Conservation (phyloP, 2,113 vertebrate genomes). For the Myotis davidii region DNA sequence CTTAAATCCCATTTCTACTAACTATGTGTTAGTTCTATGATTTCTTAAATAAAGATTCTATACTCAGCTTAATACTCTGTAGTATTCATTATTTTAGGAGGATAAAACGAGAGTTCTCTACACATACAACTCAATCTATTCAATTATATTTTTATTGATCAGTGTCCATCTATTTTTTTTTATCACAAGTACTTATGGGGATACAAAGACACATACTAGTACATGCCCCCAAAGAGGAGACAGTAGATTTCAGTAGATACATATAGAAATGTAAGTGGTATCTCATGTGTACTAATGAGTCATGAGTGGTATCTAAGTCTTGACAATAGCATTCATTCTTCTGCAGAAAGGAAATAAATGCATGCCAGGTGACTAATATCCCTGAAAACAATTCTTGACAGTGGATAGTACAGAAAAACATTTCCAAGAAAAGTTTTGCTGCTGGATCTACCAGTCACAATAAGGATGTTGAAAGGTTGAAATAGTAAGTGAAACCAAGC, state of each 20-base stretch:
- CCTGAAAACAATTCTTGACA: background rate
- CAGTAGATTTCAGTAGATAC: background rate
- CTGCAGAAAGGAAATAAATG: background rate
- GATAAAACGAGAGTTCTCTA: background rate
- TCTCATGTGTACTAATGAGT: background rate
- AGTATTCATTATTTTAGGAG: background rate
- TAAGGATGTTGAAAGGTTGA: constrained; percentile 4
- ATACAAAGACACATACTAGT: background rate
- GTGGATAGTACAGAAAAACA: background rate
- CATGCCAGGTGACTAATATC: background rate
- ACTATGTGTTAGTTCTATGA: background rate
- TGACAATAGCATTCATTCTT: background rate
- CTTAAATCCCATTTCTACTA: constrained; percentile 15
- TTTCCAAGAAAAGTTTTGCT: constrained; percentile 31
- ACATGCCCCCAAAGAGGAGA: background rate
- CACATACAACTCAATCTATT: background rate
- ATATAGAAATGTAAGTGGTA: background rate
- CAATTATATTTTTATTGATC: background rate
- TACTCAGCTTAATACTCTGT: background rate
- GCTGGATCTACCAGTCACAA: constrained; percentile 26
- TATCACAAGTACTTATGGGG: background rate
- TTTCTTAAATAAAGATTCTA: constrained; percentile 31
- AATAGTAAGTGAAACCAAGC: constrained; percentile 74
- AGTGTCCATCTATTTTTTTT: background rate
- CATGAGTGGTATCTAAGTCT: background rate